Evolutionary conservation across 1,140 invertebrate genomes (phyloP).

Genomic region (Zophobas morio): DNA sequence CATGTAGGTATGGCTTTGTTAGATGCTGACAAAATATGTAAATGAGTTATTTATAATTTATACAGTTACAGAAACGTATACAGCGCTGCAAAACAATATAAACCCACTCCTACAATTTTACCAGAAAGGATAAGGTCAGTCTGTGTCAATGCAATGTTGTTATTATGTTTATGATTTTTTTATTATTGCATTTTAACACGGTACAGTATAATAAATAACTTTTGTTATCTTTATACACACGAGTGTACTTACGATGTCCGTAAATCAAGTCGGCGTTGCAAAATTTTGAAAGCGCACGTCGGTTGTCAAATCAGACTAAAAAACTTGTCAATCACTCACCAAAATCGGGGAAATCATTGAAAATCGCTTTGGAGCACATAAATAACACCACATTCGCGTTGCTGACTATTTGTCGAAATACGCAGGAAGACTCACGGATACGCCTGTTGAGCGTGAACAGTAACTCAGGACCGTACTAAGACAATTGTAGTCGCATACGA

Average conservation of each 20-base stretch:
- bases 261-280: background rate
- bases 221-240: background rate
- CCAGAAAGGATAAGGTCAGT: slow-evolving; percentile 17
- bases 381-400: slow-evolving; percentile 58
- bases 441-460: slow-evolving; percentile 64
- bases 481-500: slow-evolving; percentile 13
- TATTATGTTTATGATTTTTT: slow-evolving; percentile 12
- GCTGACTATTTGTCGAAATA: slow-evolving; percentile 61
- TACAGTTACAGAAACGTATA: slow-evolving; percentile 16
- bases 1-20: background rate
- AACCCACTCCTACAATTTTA: slow-evolving; percentile 29
- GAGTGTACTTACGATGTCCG: too few species aligned
- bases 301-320: too few species aligned
- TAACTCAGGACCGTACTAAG: slow-evolving; percentile 63
- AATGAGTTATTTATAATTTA: slow-evolving; percentile 29
- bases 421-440: slow-evolving; percentile 63
- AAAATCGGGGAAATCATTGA: slow-evolving; percentile 63
- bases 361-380: slow-evolving; percentile 63
- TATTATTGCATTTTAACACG: slow-evolving; percentile 2
- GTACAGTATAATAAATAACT: background rate
- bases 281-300: background rate
- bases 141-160: slow-evolving; percentile 14
- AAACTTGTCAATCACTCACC: slow-evolving; percentile 54
- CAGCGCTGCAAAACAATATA: slow-evolving; percentile 11
- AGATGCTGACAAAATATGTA: slow-evolving; percentile 27